Base-by-base conservation (phyloP, 2,113 vertebrate genomes). In the Chloebia gouldiae region DNA sequence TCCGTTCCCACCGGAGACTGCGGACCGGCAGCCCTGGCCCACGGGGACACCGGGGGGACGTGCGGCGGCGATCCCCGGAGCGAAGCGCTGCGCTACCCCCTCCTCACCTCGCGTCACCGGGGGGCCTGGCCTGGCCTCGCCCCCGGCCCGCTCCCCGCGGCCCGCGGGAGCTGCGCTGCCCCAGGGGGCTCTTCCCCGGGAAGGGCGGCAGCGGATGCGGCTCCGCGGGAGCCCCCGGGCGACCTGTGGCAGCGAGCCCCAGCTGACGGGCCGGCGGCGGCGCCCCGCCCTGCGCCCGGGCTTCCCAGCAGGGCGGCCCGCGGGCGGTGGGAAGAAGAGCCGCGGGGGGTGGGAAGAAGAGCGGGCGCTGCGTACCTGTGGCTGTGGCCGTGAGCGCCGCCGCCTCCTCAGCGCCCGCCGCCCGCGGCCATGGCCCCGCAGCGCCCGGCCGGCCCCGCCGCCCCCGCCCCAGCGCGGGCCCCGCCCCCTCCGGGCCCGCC, bases 231-330 rank as follows among this genome's bases (percentile, higher is more conserved):
- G 68, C 63, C 59, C 84, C 35, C 42, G 25, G 59, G 39, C 57
- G 79, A 90, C 86, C 90, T 84, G 94, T 87, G 86, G 78, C 56
- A 70, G 53, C 7, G 25, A 70, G 31, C 61, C 66, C 71, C 39
- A 10, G 10, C 6, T 42, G 82, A 56, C 73, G 61, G 90, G 72
- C 84, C 70, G 47, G 33, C 73, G 40, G 84, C 88, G 35, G 54
- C 30, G 90, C 68, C 71, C 75, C 18, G 28, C 76, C 81, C n/a
- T 20, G 21, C 59, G 56, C 35, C 39, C 53, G 11, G n/a, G 15
- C 3, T 42, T 44, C 27, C 40, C 51, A 4, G 25, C 40, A 15
- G 13, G 13, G 71, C 25, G 35, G 27, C 31, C 80, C 80, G 12
- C 1, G 16, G 56, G 37, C 7, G 4, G 2, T 10, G 15, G 3